Percentiles rank a stretch among this genome's conserved stretches.
These are phyloP conservation scores for Anthopleura sola DNA, from an alignment of 64 coral and sea anemone genomes.

Conservation along the genomic window DNA sequence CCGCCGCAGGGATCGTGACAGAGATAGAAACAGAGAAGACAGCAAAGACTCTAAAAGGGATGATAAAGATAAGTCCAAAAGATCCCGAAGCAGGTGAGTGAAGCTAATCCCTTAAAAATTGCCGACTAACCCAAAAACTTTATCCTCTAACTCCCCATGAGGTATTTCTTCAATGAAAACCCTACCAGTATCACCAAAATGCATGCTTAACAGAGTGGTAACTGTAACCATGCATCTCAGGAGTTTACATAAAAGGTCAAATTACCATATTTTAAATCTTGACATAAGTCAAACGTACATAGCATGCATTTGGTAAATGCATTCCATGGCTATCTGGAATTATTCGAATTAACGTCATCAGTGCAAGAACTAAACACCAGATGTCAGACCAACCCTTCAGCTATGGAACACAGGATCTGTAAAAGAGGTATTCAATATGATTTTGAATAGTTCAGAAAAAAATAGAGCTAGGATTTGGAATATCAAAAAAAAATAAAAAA, in stretches of 20 bases:
- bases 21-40: slow-evolving; percentile 28
- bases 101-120: background rate
- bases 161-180: background rate
- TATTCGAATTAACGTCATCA: background rate
- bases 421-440: background rate
- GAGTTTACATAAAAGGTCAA: background rate
- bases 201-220: background rate
- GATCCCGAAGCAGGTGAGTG: slow-evolving; percentile 86
- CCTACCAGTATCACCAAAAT: background rate
- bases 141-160: background rate
- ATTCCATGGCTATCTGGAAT: background rate
- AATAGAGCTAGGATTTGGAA: background rate
- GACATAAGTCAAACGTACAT: background rate
- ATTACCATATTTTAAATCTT: background rate
- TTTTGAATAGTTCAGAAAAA: background rate
- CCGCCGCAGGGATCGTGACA: slow-evolving; percentile 26
- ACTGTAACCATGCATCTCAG: background rate
- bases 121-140: background rate
- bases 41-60: slow-evolving; percentile 20
- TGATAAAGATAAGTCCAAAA: slow-evolving; percentile 93
- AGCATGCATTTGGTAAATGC: background rate
- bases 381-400: background rate
- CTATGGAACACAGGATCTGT: slow-evolving; percentile 3
- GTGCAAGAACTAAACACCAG: background rate
- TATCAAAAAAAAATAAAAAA: background rate